These are phyloP conservation scores for Opisthocomus hoazin DNA, from an alignment of 2,113 vertebrate genomes.

Conservation along the genomic window DNA sequence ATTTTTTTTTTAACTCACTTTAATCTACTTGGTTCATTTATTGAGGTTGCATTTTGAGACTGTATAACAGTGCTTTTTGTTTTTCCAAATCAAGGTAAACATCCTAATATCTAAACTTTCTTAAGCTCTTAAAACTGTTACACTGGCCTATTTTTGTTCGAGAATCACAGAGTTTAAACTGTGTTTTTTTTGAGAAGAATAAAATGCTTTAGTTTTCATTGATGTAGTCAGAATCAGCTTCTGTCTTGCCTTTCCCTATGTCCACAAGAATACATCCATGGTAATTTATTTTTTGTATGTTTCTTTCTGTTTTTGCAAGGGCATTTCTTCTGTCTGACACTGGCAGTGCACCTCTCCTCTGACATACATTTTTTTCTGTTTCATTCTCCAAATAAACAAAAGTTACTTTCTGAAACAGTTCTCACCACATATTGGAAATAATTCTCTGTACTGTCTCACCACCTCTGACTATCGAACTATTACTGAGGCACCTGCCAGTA, in stretches of 20 bases:
- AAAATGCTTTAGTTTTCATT: not conserved
- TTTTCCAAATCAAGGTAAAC: not conserved
- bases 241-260: not conserved
- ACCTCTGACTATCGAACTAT: not conserved
- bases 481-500: not conserved
- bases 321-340: not conserved
- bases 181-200: not conserved
- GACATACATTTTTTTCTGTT: not conserved
- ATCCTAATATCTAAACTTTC: not conserved
- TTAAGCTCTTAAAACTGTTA: not conserved
- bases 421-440: not conserved
- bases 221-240: not conserved
- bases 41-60: not conserved
- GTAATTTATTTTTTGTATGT: not conserved
- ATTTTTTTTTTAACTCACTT: not conserved
- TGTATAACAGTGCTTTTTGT: not conserved
- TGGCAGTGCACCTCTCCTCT: not conserved
- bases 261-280: not conserved
- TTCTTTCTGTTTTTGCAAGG: not conserved
- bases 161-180: not conserved
- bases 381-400: not conserved
- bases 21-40: not conserved
- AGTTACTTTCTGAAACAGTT: not conserved
- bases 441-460: not conserved
- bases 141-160: not conserved